Percentiles rank a stretch among this genome's conserved stretches.
Evolutionary conservation across 1,140 invertebrate species (phyloP).

Genomic region (Leptinotarsa defecta): DNA sequence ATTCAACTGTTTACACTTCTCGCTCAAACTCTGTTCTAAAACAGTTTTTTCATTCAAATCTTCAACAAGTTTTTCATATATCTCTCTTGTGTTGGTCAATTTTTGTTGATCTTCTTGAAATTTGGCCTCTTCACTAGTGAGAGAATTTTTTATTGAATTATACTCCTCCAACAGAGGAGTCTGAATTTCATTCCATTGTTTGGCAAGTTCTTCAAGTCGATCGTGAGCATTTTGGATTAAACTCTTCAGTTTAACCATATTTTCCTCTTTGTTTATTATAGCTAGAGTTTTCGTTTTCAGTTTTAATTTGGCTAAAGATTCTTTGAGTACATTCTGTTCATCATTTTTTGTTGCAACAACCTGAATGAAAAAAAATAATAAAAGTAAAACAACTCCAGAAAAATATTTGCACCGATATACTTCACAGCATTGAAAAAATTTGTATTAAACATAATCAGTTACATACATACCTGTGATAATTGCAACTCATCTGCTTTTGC

Average conservation of each 20-base stretch:
- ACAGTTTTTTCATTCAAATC: constrained; percentile 67
- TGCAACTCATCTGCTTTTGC: constrained; percentile 17
- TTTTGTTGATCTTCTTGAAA: constrained; percentile 61
- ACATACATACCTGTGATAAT: constrained; percentile 12
- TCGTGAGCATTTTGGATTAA: constrained; percentile 65
- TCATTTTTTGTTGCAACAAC: constrained; percentile 45
- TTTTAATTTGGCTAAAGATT: constrained; percentile 57
- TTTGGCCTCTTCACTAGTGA: constrained; percentile 52
- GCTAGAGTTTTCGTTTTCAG: constrained; percentile 68
- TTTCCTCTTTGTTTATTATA: constrained; percentile 66
- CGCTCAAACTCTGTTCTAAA: constrained; percentile 63
- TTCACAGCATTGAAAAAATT: not conserved
- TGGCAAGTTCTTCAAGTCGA: constrained; percentile 65
- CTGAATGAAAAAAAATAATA: not conserved
- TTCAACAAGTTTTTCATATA: constrained; percentile 61
- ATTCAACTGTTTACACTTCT: constrained; percentile 71
- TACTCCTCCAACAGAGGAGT: constrained; percentile 68
- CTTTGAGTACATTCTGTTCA: constrained; percentile 57
- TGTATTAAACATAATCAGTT: not conserved
- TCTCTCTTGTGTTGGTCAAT: constrained; percentile 61
- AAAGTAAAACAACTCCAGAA: no score
- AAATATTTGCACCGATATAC: no score
- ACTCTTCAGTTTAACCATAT: constrained; percentile 66
- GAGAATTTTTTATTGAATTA: constrained; percentile 60
- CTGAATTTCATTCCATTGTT: constrained; percentile 73